Conservation (phyloP, 2,888 invertebrate species). For the Hipparchia semele region DNA sequence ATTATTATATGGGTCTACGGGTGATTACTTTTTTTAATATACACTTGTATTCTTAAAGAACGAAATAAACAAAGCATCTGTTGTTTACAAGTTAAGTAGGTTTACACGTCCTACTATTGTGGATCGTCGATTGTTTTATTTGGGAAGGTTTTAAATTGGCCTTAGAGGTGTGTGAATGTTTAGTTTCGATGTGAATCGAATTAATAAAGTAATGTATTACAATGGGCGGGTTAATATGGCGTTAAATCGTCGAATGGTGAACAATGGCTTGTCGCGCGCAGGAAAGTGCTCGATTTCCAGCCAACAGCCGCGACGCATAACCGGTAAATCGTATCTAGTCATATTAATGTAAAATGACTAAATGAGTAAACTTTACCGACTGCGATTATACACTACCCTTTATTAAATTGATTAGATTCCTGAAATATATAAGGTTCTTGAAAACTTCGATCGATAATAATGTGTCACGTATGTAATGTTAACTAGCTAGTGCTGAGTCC, state of each 20-base stretch:
- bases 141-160: conserved; percentile 16
- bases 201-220: conserved; percentile 50
- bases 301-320: conserved; percentile 30
- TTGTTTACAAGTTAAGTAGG: background rate
- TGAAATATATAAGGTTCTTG: no score
- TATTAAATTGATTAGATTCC: no score
- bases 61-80: no score
- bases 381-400: background rate
- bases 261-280: conserved; percentile 45
- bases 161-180: conserved; percentile 15
- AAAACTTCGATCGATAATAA: no score
- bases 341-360: background rate
- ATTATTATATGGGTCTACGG: no score
- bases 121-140: conserved; percentile 1
- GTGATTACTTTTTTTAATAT: no score
- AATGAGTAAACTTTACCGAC: background rate
- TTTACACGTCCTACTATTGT: background rate
- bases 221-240: conserved; percentile 48
- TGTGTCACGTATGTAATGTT: no score
- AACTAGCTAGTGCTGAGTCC: no score
- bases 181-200: conserved; percentile 35
- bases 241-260: conserved; percentile 45
- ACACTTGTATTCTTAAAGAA: no score
- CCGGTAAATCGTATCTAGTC: conserved; percentile 1
- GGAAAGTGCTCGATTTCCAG: conserved; percentile 50